A percentile compares a stretch with the other conserved stretches of the same genome.
phyloP scores from a whole-genome alignment of 2,888 invertebrate genomes.

The Adelphocoris suturalis region DNA sequence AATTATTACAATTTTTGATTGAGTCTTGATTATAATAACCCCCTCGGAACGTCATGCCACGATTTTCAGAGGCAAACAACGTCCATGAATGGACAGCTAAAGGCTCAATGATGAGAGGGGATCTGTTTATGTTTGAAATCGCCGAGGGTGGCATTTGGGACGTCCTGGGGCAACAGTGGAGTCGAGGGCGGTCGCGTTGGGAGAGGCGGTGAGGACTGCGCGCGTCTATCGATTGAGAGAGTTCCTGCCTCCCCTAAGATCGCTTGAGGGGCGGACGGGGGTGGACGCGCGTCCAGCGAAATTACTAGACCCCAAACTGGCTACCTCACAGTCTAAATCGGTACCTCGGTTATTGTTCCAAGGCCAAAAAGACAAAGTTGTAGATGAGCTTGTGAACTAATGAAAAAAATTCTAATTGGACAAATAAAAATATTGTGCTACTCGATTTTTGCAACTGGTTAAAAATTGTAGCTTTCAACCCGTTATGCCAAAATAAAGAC shows the following conservation, averaged over 20 bases:
- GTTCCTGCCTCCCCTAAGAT: neutral
- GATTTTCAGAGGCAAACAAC: too few relatives aligned
- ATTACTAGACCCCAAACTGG: neutral
- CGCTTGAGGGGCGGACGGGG: conserved; percentile 34
- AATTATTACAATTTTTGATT: too few relatives aligned
- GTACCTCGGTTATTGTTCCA: neutral
- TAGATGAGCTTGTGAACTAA: too few relatives aligned
- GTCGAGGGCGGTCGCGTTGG: conserved; percentile 9
- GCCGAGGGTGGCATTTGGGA: neutral
- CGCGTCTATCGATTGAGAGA: conserved; percentile 63
- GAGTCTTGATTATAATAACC: too few relatives aligned
- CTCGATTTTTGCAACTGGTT: too few relatives aligned
- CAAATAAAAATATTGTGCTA: too few relatives aligned
- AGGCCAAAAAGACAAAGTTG: too few relatives aligned
- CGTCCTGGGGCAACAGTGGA: neutral
- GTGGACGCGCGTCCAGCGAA: neutral
- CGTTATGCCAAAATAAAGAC: too few relatives aligned
- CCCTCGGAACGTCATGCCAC: too few relatives aligned
- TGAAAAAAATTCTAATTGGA: too few relatives aligned
- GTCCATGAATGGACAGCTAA: too few relatives aligned
- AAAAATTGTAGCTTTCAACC: too few relatives aligned
- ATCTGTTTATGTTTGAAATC: conserved; percentile 1
- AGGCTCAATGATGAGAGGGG: neutral
- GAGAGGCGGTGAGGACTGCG: conserved; percentile 17
- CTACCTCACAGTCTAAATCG: neutral